Conservation (phyloP, 2,797 vertebrate genomes). For the Falco peregrinus region DNA sequence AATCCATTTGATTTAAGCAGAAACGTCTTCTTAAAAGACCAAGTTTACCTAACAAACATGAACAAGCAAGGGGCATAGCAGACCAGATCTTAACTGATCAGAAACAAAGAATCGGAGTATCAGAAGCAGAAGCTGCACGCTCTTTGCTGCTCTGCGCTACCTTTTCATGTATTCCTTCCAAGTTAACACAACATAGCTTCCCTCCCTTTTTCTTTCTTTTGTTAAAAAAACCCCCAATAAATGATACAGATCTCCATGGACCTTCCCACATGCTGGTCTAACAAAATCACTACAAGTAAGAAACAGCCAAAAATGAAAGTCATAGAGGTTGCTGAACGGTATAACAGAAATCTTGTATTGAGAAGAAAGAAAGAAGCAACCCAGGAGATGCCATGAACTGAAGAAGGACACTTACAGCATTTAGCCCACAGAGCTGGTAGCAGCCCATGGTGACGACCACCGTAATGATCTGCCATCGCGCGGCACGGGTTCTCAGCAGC, state of each 20-base stretch:
- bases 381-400: not conserved
- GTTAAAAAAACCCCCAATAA: not conserved
- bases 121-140: not conserved
- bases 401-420: constrained; percentile 82
- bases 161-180: not conserved
- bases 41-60: not conserved
- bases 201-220: not conserved
- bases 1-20: not conserved
- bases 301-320: not conserved
- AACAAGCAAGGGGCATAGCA: not conserved
- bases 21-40: not conserved
- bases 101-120: not conserved
- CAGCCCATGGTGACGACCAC: constrained; percentile 88
- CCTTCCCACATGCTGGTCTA: not conserved
- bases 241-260: not conserved
- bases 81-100: not conserved
- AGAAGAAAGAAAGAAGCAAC: not conserved
- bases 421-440: constrained; percentile 95
- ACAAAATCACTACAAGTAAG: not conserved
- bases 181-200: not conserved
- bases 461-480: constrained; percentile 89
- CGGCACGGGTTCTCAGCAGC: constrained; percentile 76
- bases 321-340: not conserved
- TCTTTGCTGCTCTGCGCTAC: not conserved
- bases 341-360: not conserved